Conservation (phyloP, 2,888 invertebrate species). For the Caenorhabditis doughertyi region DNA sequence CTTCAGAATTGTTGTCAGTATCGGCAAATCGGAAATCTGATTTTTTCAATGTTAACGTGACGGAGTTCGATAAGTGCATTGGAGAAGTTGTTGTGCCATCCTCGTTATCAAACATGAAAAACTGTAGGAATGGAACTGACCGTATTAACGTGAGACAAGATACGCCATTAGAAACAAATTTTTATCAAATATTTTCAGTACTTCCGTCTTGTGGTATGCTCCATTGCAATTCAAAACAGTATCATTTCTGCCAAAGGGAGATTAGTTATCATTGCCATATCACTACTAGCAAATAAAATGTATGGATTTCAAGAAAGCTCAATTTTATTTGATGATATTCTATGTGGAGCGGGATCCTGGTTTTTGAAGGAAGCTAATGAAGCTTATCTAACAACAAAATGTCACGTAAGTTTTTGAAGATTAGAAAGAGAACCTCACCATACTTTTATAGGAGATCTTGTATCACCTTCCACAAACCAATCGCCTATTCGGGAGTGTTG, state of each 20-base stretch:
- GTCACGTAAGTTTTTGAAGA: not conserved
- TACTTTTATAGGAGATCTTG: not conserved
- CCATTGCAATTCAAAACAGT: not conserved
- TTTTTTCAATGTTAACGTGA: not conserved
- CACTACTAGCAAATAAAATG: not conserved
- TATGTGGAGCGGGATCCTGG: not conserved
- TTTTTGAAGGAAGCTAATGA: not conserved
- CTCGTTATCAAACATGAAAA: not conserved
- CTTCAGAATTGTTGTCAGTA: not conserved
- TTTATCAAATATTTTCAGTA: not conserved
- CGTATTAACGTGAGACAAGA: not conserved
- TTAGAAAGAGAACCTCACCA: not conserved
- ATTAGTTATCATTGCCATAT: not conserved
- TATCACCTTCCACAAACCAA: not conserved
- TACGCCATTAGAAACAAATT: not conserved
- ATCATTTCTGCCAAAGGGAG: not conserved
- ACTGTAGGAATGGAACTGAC: constrained; percentile 20
- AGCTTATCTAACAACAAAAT: not conserved
- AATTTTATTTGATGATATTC: not conserved
- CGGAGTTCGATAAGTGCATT: not conserved
- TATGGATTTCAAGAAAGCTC: not conserved
- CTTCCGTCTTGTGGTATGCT: not conserved
- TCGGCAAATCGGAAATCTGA: not conserved
- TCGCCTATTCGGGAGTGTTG: not conserved
- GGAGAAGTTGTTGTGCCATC: not conserved